phyloP scores from a whole-genome alignment of 2,888 invertebrate species.

The Erpobdella octoculata region DNA sequence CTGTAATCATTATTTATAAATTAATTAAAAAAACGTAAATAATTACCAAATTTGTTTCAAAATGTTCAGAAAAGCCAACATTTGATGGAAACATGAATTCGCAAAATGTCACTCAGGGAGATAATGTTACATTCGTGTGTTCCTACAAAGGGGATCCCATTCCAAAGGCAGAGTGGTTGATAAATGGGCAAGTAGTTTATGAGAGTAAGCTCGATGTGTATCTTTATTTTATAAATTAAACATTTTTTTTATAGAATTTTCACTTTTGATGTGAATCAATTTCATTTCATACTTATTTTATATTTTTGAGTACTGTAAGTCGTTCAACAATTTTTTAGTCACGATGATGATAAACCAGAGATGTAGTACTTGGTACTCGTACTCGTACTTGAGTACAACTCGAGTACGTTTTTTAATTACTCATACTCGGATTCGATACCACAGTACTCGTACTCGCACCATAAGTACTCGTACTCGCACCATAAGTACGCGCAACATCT shows the following conservation, averaged over 20 bases:
- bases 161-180: background rate
- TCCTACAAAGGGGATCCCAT: background rate
- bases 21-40: no score
- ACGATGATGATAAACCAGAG: background rate
- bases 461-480: no score
- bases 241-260: background rate
- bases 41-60: background rate
- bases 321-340: background rate
- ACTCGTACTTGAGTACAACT: no score
- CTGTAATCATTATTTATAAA: no score
- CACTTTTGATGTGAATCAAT: background rate
- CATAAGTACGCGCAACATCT: no score
- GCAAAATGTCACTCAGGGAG: conserved; percentile 6
- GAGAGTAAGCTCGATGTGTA: background rate
- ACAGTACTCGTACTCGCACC: no score
- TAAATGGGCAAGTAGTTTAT: background rate
- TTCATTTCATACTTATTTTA: background rate
- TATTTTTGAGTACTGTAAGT: no score
- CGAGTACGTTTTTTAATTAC: no score
- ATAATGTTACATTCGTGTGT: conserved; percentile 8
- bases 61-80: background rate
- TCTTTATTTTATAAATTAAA: background rate
- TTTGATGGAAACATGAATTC: background rate
- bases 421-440: no score
- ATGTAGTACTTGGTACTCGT: no score